Conservation (phyloP, 1,140 invertebrate genomes). For the Eriocheir sinensis region DNA sequence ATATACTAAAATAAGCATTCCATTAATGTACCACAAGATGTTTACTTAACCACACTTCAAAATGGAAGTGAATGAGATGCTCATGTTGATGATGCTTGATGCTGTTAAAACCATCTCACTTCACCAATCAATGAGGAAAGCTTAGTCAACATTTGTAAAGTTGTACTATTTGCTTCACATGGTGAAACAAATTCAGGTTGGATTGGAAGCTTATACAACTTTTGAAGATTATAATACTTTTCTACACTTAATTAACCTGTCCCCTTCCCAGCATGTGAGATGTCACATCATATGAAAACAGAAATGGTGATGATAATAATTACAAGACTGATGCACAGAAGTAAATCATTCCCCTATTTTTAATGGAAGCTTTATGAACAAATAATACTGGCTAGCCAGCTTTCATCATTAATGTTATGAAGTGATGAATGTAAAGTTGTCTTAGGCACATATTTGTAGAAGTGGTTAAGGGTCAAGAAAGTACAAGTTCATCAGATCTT, state of each 20-base stretch:
- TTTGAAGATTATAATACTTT: too few species aligned
- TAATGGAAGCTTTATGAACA: not conserved
- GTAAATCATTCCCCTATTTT: not conserved
- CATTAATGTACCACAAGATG: not conserved
- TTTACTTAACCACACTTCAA: too few species aligned
- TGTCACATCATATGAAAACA: not conserved
- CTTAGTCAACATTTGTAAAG: not conserved
- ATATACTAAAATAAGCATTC: not conserved
- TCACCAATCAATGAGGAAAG: not conserved
- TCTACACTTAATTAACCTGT: too few species aligned
- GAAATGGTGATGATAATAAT: not conserved
- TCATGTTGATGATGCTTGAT: not conserved
- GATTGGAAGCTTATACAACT: not conserved
- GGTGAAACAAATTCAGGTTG: not conserved
- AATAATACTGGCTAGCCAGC: not conserved
- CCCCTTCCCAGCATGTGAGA: too few species aligned
- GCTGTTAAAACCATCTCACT: too few species aligned
- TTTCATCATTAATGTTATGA: not conserved
- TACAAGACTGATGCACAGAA: not conserved
- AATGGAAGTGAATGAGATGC: not conserved
- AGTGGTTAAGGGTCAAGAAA: not conserved
- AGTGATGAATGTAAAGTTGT: not conserved
- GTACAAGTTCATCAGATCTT: not conserved
- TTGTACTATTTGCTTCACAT: not conserved
- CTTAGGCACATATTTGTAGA: not conserved